A percentile compares a stretch with the other conserved stretches of the same genome.
phyloP scores from a whole-genome alignment of 2,888 invertebrate genomes.

The Tipula confusa region DNA sequence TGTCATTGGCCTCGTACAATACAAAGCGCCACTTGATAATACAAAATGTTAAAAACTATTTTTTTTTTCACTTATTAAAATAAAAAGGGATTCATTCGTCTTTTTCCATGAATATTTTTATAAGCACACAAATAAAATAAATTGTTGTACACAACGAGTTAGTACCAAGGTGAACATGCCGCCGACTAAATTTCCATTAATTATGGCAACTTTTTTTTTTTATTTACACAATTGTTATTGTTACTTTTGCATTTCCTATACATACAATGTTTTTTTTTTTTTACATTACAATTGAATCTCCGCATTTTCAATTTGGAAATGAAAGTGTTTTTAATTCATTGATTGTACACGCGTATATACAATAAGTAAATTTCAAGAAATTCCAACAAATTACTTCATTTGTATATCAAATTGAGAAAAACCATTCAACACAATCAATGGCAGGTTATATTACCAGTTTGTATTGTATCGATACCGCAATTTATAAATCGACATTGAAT shows the following conservation, averaged over 20 bases:
- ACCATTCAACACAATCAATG: not conserved
- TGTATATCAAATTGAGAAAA: not conserved
- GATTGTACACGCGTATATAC: not conserved
- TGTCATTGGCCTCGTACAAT: not conserved
- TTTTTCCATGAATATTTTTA: no score
- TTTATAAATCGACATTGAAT: not conserved
- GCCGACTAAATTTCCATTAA: not conserved
- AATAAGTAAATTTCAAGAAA: not conserved
- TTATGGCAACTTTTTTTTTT: not conserved
- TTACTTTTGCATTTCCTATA: constrained; percentile 3
- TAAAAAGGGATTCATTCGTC: not conserved
- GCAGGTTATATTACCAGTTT: not conserved
- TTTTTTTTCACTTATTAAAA: not conserved
- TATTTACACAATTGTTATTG: not conserved
- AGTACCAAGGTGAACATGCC: constrained; percentile 12
- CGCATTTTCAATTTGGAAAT: not conserved
- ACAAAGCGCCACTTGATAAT: not conserved
- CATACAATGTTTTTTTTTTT: not conserved
- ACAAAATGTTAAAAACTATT: not conserved
- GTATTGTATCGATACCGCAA: not conserved
- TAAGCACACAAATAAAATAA: not conserved
- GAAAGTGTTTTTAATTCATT: constrained; percentile 9
- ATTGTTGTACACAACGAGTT: not conserved
- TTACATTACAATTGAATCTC: not conserved
- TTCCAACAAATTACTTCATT: constrained; percentile 3